These are phyloP conservation scores for Tanypteryx hageni DNA, from an alignment of 2,888 invertebrate species.

Conservation along the genomic window DNA sequence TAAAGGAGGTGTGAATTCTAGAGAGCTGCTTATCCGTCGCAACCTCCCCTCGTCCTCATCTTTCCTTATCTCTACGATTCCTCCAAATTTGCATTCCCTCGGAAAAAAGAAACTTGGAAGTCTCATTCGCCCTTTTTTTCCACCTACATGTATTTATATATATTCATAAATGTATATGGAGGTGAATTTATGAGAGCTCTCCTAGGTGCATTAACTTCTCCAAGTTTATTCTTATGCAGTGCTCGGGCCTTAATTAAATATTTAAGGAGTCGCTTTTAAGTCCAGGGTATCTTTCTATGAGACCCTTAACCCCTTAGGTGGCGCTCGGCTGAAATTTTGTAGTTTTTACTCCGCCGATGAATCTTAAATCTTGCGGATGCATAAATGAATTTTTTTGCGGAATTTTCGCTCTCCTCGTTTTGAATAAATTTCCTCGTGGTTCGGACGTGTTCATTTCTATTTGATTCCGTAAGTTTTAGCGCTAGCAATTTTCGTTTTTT, in stretches of 20 bases:
- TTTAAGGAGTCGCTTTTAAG: neutral
- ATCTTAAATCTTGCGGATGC: neutral
- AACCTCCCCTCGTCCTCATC: too few species aligned
- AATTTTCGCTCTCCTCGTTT: neutral
- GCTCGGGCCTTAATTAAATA: constrained; percentile 19
- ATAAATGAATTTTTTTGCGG: neutral
- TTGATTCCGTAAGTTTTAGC: too few species aligned
- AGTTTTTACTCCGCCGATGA: neutral
- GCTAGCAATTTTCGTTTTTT: too few species aligned
- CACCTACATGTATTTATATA: neutral
- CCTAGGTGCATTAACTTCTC: neutral
- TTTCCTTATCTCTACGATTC: too few species aligned
- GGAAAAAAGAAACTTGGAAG: neutral
- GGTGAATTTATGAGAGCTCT: neutral
- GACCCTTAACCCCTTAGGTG: neutral
- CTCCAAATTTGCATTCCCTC: neutral
- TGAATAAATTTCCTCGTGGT: too few species aligned
- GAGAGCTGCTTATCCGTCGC: too few species aligned
- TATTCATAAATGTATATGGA: constrained; percentile 24
- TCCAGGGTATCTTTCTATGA: neutral
- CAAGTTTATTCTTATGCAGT: constrained; percentile 15
- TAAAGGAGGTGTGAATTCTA: too few species aligned
- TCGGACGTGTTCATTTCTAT: too few species aligned
- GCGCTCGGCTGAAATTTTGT: neutral
- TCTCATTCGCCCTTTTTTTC: too few species aligned